Percentiles rank a stretch among this genome's conserved stretches.
phyloP scores from a whole-genome alignment of 2,888 invertebrate species.

The Meiosimyza decipiens region DNA sequence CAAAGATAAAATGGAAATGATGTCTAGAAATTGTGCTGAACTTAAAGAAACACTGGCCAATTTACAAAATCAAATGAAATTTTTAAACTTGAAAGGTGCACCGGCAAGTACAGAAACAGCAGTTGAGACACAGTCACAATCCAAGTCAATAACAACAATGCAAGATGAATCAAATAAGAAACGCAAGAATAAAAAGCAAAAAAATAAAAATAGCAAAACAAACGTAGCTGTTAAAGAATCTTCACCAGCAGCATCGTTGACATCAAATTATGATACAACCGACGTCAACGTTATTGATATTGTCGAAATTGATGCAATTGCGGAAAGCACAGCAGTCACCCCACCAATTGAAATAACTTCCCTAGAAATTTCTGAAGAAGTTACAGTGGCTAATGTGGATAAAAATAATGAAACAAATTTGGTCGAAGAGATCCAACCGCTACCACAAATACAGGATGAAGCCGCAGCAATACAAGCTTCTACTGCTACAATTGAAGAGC shows the following conservation, averaged over 20 bases:
- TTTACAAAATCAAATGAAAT: conserved; percentile 71
- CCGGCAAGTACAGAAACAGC: conserved; percentile 38
- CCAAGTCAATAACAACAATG: conserved; percentile 34
- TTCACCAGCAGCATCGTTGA: conserved; percentile 9
- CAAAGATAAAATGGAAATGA: conserved; percentile 70
- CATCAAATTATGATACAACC: neutral
- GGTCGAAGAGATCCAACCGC: too few species aligned
- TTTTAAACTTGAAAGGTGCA: conserved; percentile 48
- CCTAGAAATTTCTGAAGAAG: too few species aligned
- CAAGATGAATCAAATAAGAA: conserved; percentile 45
- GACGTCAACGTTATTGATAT: neutral
- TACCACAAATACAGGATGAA: too few species aligned
- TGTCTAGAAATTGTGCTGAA: conserved; percentile 73
- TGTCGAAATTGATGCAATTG: neutral
- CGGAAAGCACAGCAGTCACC: neutral
- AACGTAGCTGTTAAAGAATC: conserved; percentile 25
- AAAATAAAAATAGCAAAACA: conserved; percentile 36
- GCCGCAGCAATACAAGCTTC: too few species aligned
- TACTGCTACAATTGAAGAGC: too few species aligned
- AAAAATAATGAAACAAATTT: too few species aligned
- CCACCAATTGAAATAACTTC: too few species aligned
- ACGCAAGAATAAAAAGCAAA: conserved; percentile 44
- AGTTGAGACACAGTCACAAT: conserved; percentile 38
- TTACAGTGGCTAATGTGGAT: too few species aligned
- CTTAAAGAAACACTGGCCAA: conserved; percentile 72